These are phyloP conservation scores for Megaceryle torquata DNA, from an alignment of 2,113 vertebrate genomes.

Conservation along the genomic window DNA sequence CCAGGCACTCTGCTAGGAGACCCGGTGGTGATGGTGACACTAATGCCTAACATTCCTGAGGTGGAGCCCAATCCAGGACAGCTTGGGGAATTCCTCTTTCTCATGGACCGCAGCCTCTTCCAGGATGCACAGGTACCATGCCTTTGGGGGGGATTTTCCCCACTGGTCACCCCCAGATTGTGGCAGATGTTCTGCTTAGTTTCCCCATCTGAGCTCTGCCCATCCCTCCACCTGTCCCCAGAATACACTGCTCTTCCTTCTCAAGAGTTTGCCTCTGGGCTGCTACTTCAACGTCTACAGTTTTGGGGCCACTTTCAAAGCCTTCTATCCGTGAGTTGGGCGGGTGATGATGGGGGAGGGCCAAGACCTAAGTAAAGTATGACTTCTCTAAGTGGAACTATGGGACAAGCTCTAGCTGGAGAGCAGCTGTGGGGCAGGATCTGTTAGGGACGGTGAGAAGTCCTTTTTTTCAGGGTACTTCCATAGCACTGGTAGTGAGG, in stretches of 20 bases:
- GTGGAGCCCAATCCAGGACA: background rate
- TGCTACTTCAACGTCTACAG: constrained; percentile 87
- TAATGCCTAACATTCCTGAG: constrained; percentile 80
- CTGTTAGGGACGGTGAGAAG: background rate
- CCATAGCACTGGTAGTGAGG: background rate
- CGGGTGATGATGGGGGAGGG: background rate
- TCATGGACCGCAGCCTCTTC: constrained; percentile 80
- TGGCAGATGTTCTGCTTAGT: background rate
- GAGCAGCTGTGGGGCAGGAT: background rate
- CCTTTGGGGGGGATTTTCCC: background rate
- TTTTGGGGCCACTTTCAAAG: constrained; percentile 78
- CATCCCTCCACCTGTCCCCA: constrained; percentile 4
- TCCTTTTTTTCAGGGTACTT: background rate
- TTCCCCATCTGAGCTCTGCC: background rate
- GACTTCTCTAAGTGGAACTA: background rate
- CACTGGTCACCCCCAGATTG: background rate
- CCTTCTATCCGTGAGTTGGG: constrained; percentile 69
- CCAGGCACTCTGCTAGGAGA: constrained; percentile 81
- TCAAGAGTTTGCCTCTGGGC: constrained; percentile 85
- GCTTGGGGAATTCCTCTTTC: constrained; percentile 82
- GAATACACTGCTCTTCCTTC: constrained; percentile 80
- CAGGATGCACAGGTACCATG: constrained; percentile 71
- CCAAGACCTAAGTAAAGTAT: background rate
- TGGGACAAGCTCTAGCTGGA: background rate
- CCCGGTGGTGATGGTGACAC: constrained; percentile 79